phyloP scores from a whole-genome alignment of 2,888 invertebrate genomes.

The Lithophane leautieri region DNA sequence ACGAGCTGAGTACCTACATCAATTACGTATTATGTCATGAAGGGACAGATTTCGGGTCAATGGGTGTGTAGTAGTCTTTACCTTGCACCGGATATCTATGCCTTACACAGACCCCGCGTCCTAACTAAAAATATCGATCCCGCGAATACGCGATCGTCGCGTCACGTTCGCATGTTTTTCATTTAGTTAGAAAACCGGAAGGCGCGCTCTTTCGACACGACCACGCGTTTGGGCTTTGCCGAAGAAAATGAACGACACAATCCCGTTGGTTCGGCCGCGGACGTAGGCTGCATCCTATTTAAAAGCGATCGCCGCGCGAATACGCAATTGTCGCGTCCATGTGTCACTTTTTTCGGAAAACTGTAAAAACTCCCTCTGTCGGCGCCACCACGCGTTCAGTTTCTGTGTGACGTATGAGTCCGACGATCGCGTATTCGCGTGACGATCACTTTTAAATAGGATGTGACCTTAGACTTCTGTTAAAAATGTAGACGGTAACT shows the following conservation, averaged over 20 bases:
- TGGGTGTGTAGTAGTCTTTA: background rate
- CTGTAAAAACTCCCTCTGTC: too few relatives aligned
- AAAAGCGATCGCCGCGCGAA: too few relatives aligned
- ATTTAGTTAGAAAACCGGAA: background rate
- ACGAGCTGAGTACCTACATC: constrained; percentile 4
- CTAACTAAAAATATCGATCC: background rate
- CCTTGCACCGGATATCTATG: too few relatives aligned
- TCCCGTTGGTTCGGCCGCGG: too few relatives aligned
- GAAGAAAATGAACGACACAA: too few relatives aligned
- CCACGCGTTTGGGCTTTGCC: background rate
- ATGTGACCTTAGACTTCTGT: background rate
- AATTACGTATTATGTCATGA: constrained; percentile 21
- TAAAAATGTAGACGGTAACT: background rate
- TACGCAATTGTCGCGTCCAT: too few relatives aligned
- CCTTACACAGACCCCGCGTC: background rate
- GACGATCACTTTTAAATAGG: too few relatives aligned
- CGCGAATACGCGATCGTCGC: background rate
- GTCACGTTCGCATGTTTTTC: background rate
- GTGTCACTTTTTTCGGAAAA: too few relatives aligned
- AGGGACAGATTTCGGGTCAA: constrained; percentile 6
- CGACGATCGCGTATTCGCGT: too few relatives aligned
- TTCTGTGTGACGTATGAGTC: too few relatives aligned
- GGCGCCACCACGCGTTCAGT: too few relatives aligned
- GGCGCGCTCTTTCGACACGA: background rate
- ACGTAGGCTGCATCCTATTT: too few relatives aligned